Base-by-base conservation (phyloP, 2,797 vertebrate species). In the Enteromius unitaeniatus region DNA sequence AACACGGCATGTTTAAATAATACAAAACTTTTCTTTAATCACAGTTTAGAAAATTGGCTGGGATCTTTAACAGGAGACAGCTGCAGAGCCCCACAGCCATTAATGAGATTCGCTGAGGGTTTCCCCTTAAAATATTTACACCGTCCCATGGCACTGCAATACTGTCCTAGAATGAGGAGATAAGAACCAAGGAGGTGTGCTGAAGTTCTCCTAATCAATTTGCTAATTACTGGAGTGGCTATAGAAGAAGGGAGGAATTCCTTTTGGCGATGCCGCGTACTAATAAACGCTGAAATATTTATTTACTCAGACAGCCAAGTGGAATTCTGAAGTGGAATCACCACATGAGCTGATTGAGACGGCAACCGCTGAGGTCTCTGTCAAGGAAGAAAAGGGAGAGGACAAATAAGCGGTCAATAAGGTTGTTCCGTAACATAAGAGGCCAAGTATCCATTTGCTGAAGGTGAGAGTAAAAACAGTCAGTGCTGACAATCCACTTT, bases 21-120 rank as follows among this genome's bases (percentile, higher is more conserved):
- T 94, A 94, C 92, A 91, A 94, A 95, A 95, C 94, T 95, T 95
- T 95, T 95, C 94, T 95, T 95, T 95, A 95, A 95, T 95, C 95
- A 94, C 93, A 94, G 92, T 94, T 94, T 94, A 94, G 92, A 94
- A 95, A 94, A 95, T 94, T 95, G 94, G 92, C 94, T 92, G 89
- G 91, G 92, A 95, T 91, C 92, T 93, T 93, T 87, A 89, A 91
- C 91, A 89, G 89, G 93, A 94, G 93, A 93, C 93, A 93, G 92
- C 93, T 93, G 93, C 91, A 91, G 87, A 91, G 89, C 93, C 93
- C 93, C 92, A 88, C 76, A 94, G 93, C 92, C 92, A 91, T 94
- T 95, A 95, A 94, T 93, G 91, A 93, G 92, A 93, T 92, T 94
- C 91, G 89, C 93, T 82, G 84, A 95, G 92, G 94, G 93, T 93